A percentile compares a stretch with the other conserved stretches of the same genome.
These are phyloP conservation scores for Oeneis ivallda DNA, from an alignment of 2,888 invertebrate species.

Conservation along the genomic window DNA sequence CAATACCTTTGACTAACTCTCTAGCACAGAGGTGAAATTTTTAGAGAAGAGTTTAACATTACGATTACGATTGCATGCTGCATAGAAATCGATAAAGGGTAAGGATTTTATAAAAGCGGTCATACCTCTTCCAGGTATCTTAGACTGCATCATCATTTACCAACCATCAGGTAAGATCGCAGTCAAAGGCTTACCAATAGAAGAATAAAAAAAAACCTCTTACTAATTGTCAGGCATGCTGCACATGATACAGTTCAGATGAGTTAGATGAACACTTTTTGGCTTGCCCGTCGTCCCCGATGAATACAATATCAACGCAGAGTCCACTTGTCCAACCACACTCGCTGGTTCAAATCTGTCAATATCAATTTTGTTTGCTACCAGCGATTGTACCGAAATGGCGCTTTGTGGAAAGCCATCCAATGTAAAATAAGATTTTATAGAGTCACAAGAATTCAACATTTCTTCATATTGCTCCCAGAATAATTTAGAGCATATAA, in stretches of 20 bases:
- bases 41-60: no score
- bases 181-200: no score
- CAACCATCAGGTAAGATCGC: no score
- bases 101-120: no score
- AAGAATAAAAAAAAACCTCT: background rate
- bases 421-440: conserved; percentile 53
- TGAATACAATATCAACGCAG: conserved; percentile 81
- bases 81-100: no score
- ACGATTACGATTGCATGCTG: no score
- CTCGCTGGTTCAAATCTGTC: conserved; percentile 63
- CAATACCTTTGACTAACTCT: no score
- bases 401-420: conserved; percentile 48
- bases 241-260: conserved; percentile 77
- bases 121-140: no score
- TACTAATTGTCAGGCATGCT: conserved; percentile 55
- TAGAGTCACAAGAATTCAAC: conserved; percentile 51
- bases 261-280: conserved; percentile 84
- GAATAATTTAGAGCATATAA: conserved; percentile 83
- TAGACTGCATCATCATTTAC: no score
- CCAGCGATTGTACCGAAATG: conserved; percentile 50
- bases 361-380: conserved; percentile 48
- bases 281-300: conserved; percentile 87
- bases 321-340: conserved; percentile 66
- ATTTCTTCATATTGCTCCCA: conserved; percentile 61
- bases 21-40: no score